Percentiles rank a stretch among this genome's conserved stretches.
phyloP scores from a whole-genome alignment of 2,113 vertebrate genomes.

The Pantherophis guttatus region DNA sequence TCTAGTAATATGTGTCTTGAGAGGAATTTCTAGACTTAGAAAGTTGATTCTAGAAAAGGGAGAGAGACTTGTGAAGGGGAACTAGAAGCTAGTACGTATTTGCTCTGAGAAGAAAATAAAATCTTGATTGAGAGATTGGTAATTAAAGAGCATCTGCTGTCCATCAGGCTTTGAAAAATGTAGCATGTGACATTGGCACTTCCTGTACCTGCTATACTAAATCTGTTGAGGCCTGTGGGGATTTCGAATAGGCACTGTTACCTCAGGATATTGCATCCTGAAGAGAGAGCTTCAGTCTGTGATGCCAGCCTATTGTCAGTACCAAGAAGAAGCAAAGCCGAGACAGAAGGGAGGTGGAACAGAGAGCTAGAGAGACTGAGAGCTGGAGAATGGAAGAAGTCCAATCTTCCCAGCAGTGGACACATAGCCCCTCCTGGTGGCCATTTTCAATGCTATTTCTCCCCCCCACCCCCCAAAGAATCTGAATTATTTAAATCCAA shows the following conservation, averaged over 20 bases:
- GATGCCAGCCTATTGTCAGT: not conserved
- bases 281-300: not conserved
- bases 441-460: not conserved
- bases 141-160: not conserved
- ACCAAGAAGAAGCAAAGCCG: not conserved
- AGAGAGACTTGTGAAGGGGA: not conserved
- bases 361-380: not conserved
- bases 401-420: not conserved
- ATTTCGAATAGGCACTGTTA: not conserved
- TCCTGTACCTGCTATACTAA: not conserved
- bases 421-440: constrained; percentile 6
- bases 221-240: too few relatives aligned
- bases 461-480: not conserved
- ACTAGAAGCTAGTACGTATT: not conserved
- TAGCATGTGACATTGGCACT: not conserved
- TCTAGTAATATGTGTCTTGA: not conserved
- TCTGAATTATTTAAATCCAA: not conserved
- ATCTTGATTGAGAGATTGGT: too few relatives aligned
- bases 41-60: not conserved
- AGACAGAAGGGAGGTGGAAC: not conserved
- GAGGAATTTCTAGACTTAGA: not conserved
- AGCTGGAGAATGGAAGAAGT: not conserved
- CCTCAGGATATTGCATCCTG: not conserved
- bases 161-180: not conserved
- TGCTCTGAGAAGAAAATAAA: not conserved